phyloP scores from a whole-genome alignment of 1,140 invertebrate genomes.

The Saccostrea echinata region DNA sequence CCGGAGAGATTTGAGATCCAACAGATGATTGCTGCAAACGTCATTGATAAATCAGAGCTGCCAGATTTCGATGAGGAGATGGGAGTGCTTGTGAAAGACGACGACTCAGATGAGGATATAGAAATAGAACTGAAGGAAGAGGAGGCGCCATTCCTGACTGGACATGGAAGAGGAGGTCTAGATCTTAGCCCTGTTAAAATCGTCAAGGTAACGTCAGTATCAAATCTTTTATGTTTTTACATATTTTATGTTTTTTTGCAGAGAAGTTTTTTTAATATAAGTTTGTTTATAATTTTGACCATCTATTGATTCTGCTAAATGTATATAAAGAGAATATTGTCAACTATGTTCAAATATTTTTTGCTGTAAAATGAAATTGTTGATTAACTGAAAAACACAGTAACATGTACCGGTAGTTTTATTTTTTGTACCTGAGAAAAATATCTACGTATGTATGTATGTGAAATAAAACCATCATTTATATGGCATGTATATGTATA shows the following conservation, averaged over 20 bases:
- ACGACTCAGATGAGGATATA: constrained; percentile 93
- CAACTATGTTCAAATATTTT: no score
- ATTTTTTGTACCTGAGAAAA: no score
- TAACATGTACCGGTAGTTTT: no score
- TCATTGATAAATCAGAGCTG: constrained; percentile 80
- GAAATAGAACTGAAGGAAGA: constrained; percentile 99
- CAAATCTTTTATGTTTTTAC: neutral
- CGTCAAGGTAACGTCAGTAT: constrained; percentile 86
- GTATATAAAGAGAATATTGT: no score
- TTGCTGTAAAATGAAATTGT: no score
- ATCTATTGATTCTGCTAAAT: no score
- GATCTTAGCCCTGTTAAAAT: constrained; percentile 97
- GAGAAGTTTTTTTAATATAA: no score
- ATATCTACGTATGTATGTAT: no score
- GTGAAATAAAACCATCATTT: no score
- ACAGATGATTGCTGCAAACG: constrained; percentile 91
- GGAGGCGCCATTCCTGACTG: constrained; percentile 96
- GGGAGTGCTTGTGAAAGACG: constrained; percentile 80
- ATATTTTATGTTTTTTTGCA: neutral
- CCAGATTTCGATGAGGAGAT: constrained; percentile 83
- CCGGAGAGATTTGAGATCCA: constrained; percentile 91
- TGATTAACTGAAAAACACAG: no score
- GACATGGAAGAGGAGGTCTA: constrained; percentile 83
- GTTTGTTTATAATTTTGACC: no score
- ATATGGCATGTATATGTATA: no score